A percentile compares a stretch with the other conserved stretches of the same genome.
Conservation (phyloP, 1,140 invertebrate species). For the Hormaphis cornu region DNA sequence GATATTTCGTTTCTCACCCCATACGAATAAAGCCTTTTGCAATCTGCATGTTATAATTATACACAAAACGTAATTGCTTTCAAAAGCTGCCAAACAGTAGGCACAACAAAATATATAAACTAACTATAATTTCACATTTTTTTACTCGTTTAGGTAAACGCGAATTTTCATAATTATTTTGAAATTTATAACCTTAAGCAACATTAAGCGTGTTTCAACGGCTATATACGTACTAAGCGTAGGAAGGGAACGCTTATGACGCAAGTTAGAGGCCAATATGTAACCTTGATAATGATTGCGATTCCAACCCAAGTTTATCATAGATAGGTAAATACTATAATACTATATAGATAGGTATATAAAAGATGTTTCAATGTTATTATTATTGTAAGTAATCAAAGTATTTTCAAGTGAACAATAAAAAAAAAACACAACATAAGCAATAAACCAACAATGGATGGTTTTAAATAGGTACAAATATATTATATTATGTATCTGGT, state of each 20-base stretch:
- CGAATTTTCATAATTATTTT: neutral
- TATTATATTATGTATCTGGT: no score
- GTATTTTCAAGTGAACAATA: neutral
- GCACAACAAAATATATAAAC: no score
- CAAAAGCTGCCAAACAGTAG: no score
- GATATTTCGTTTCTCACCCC: neutral
- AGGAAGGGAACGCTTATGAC: constrained; percentile 22
- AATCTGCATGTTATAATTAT: neutral
- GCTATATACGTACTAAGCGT: neutral
- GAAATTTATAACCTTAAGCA: constrained; percentile 3
- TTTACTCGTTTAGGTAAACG: no score
- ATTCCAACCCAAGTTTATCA: constrained; percentile 28
- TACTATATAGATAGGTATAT: no score
- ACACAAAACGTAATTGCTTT: no score
- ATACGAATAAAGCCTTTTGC: neutral
- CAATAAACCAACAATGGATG: neutral
- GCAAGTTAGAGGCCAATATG: constrained; percentile 29
- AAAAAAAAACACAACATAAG: neutral
- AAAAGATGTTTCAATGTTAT: constrained; percentile 13
- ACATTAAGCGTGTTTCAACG: neutral
- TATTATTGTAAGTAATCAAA: neutral
- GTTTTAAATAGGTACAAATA: neutral
- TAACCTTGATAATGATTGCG: constrained; percentile 31
- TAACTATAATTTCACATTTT: no score
- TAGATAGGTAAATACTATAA: no score